Base-by-base conservation (phyloP, 1,140 invertebrate species). In the Scaptomyza hsui region DNA sequence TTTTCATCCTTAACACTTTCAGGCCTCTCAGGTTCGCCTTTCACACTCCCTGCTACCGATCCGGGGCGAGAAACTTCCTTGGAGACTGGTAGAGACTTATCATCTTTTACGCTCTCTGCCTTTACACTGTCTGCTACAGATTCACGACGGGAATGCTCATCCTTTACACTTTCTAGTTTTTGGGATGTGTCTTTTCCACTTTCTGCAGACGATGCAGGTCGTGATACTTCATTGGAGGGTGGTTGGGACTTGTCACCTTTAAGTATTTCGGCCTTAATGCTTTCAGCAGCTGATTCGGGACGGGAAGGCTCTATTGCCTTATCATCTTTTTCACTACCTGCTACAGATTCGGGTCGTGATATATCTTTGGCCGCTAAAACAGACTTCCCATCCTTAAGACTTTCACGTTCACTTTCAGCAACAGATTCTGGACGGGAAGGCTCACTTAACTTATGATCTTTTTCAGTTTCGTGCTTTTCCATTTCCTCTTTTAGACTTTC, bases 341-440 rank as follows among this genome's bases (percentile, higher is more conserved):
- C 57, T 1, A 41, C 32, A 0, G 82, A 88, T 10, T 6, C 61
- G 2, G 78, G 75, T 4, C 78, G 37, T 0, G 76, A 75, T 1
- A 35, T 32, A 26, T 60, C 72, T 15, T 53, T 70, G 1, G 73
- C 61, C 0, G 18, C 29, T 2, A 10, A 7, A 0, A 15, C 1
- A 4, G 71, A 69, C 29, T 49, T 68, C 0, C 63, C 57, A 6
- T 42, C 61, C 21, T 51, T 61, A 2, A 24, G 16, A 16, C 49
- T 68, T 4, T 45, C 48, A 15, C 44, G 6, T 2, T 60, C 5
- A 26, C 51, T 63, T 4, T 73, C 68, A 0, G 55, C 69, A 16
- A 73, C 55, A 16, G 77, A 83, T 16, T 64, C 68, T 0, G 53
- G 69, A 0, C 83, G 57, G 3, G 69, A 75, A 13, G 39, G 24